Base-by-base conservation (phyloP, 2,113 vertebrate species). In the Anolis carolinensis region DNA sequence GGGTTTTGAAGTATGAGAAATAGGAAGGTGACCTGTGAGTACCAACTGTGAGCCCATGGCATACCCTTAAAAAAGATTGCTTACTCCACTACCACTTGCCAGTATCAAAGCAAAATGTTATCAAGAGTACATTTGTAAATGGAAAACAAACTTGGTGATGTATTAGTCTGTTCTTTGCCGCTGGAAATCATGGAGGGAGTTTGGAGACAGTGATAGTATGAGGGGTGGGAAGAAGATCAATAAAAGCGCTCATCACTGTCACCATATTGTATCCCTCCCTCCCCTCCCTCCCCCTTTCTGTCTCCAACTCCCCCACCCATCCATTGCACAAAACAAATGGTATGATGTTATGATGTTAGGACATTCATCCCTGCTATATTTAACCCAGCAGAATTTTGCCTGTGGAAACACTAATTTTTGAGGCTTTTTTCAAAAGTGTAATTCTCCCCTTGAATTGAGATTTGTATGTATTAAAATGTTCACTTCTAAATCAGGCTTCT, bases 391-490 rank as follows among this genome's bases (percentile, higher is more conserved):
- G 85, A 81, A 86, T 36, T 1, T 86, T 81, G 39, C 70, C 78
- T 75, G 48, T 16, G 59, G 59, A 86, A 81, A 86, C 78, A 81
- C 85, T 86, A 85, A 79, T 63, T 70, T 79, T 73, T 21, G 79
- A 10, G 18, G n/a, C 36, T 55, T 59, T 59, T n/a, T 79, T 55
- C 27, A 30, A 44, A 82, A 34, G 59, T 9, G 71, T 27, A 14
- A 27, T 80, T 50, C 13, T 81, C 55, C 48, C 23, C 32, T 13
- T 86, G 74, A 74, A 81, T 67, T 59, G 79, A 75, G 11, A 75
- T 74, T 32, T 23, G n/a, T 81, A 32, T 86, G 55, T 74, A 86
- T 86, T 75, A 86, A 86, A 81, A 50, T 74, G 39, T 81, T 81
- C 73, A 70, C 78, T 74, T 81, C 70, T 75, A 75, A 18, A 50